These are phyloP conservation scores for Pangasius macronema DNA, from an alignment of 2,797 vertebrate species.

Conservation along the genomic window DNA sequence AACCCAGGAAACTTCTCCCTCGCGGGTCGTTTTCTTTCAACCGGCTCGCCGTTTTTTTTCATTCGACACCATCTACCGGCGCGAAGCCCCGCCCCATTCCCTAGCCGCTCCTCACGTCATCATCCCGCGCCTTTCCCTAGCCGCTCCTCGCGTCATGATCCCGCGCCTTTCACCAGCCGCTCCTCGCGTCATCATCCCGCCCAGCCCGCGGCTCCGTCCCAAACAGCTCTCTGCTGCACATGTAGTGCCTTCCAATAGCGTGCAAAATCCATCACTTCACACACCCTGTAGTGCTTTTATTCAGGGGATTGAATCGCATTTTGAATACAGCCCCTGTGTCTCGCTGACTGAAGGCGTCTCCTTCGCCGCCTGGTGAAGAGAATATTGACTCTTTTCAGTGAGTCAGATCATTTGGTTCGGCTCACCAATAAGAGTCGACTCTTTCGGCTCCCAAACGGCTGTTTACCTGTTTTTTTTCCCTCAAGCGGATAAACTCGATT, in stretches of 20 bases:
- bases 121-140: no score
- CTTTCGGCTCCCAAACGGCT: neutral
- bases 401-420: neutral
- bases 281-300: neutral
- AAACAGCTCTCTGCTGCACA: neutral
- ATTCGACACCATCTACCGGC: slow-evolving; percentile 51
- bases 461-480: neutral
- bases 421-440: slow-evolving; percentile 5
- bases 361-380: neutral
- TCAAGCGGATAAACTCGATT: neutral
- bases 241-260: neutral
- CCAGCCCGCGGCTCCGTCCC: neutral
- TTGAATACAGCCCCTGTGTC: neutral
- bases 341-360: neutral
- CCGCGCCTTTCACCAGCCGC: slow-evolving; percentile 37
- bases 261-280: neutral
- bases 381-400: neutral
- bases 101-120: no score
- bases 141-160: no score
- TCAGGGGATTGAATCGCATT: neutral
- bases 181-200: neutral
- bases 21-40: neutral
- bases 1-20: neutral
- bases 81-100: slow-evolving; percentile 21
- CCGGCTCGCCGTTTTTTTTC: slow-evolving; percentile 40